These are phyloP conservation scores for Monarcha castaneiventris DNA, from an alignment of 2,113 vertebrate genomes.

Conservation along the genomic window DNA sequence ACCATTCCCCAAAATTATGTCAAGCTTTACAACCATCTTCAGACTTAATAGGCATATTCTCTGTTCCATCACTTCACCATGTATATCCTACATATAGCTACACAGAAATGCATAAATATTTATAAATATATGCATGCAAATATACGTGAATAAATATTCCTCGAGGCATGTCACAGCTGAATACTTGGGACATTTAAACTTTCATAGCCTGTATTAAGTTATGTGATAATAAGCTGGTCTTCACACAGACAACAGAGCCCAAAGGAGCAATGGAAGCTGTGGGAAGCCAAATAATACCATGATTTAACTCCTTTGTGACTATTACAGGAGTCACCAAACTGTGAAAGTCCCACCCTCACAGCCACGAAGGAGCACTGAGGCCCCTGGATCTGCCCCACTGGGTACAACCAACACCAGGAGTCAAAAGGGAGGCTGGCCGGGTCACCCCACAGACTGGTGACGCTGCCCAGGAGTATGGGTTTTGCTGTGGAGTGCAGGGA, in stretches of 20 bases:
- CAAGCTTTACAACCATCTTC: not conserved
- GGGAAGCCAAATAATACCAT: not conserved
- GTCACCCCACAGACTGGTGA: not conserved
- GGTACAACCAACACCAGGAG: not conserved
- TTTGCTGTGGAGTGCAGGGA: not conserved
- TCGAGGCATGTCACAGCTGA: not conserved
- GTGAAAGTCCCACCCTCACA: not conserved
- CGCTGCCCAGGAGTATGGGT: too few relatives aligned
- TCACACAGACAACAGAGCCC: not conserved
- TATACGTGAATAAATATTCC: not conserved
- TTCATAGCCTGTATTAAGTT: not conserved
- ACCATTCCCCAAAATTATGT: not conserved
- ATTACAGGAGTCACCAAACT: not conserved
- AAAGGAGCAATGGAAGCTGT: not conserved
- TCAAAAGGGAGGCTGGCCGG: not conserved
- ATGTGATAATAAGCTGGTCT: not conserved
- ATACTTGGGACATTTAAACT: not conserved
- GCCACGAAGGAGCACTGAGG: not conserved
- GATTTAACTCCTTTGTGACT: not conserved
- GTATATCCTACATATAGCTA: not conserved
- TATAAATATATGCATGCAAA: not conserved
- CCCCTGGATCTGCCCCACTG: accelerated
- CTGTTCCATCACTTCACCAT: not conserved
- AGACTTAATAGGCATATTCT: not conserved
- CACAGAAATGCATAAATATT: not conserved